Base-by-base conservation (phyloP, 2,888 invertebrate species). In the Synanthedon tipuliformis region DNA sequence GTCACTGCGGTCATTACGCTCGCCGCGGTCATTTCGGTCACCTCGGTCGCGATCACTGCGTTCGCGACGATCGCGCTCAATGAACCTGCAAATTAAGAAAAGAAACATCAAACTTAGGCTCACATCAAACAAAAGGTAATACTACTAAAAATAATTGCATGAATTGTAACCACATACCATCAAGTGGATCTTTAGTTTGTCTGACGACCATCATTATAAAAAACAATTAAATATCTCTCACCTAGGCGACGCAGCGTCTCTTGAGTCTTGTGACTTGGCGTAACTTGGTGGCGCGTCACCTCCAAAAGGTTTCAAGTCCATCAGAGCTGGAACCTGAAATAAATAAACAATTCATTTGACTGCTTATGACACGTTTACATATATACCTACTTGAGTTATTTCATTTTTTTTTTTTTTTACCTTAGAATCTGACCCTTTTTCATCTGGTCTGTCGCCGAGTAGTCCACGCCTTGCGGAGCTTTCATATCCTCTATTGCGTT, bases 221-320 rank as follows among this genome's bases (percentile, higher is more conserved):
- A 27, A 27, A 27, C 27, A 27, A 5, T 34, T 34, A 34, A 34
- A 10, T 34, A 34, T 34, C 34, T 34, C 5, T 54, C 58, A 84
- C 86, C 86, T 81, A n/a, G 84, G 86, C 7, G 85, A 82, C 7
- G 75, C 83, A 3, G 86, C 86, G 56, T 85, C 86, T 3, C 84
- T 59, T 0, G 83, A 74, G 59, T 83, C 85, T 1, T 74, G 75
- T 0, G 76, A 71, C 55, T 64, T 65, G 53, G 67, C 59, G 16
- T 58, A 53, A 0, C 58, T 56, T 4, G 75, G 70, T 3, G 75
- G 73, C 0, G 62, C 57, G 12, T 76, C 79, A 40, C 72, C 78
- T 0, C 75, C 76, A 57, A 80, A 81, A 0, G 83, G 78, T 58
- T 80, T 81, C 55, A 84, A 59, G 51, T 86, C 86, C 86, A 85